phyloP scores from a whole-genome alignment of 2,113 vertebrate genomes.

The Bubo scandiacus region DNA sequence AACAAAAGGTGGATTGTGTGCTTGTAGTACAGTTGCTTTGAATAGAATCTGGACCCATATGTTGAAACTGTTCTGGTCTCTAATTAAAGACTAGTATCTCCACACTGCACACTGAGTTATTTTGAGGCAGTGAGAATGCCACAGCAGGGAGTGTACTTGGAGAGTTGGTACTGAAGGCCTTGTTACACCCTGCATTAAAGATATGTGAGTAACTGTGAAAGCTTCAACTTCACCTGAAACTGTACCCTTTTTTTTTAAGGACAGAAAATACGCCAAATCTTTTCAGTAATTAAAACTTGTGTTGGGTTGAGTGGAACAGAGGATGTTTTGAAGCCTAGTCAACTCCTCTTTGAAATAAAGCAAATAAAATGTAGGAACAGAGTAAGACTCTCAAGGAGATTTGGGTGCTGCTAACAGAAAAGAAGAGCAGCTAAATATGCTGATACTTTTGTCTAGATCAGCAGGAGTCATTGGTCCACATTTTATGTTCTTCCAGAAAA shows the following conservation, averaged over 20 bases:
- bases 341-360: not conserved
- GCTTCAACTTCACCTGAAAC: slow-evolving; percentile 15
- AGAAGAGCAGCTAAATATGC: not conserved
- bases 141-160: slow-evolving; percentile 65
- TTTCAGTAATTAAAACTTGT: not conserved
- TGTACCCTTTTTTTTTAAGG: not conserved
- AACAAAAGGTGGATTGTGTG: slow-evolving; percentile 52
- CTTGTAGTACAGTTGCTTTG: slow-evolving; percentile 43
- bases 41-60: slow-evolving; percentile 57
- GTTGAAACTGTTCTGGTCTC: slow-evolving; percentile 57
- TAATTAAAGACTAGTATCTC: slow-evolving; percentile 64
- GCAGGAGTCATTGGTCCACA: not conserved
- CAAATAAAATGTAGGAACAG: not conserved
- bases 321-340: not conserved
- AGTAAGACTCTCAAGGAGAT: not conserved
- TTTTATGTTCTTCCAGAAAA: not conserved
- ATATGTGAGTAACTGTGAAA: slow-evolving; percentile 18
- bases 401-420: not conserved
- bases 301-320: not conserved
- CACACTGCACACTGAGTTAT: slow-evolving; percentile 56
- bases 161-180: slow-evolving; percentile 29
- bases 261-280: not conserved
- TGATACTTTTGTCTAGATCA: not conserved
- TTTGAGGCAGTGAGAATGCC: slow-evolving; percentile 60
- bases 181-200: slow-evolving; percentile 42